Evolutionary conservation across 2,888 invertebrate genomes (phyloP), one percentile per base, ranked within the genome.

Genomic region (Ennomos quercinarius): DNA sequence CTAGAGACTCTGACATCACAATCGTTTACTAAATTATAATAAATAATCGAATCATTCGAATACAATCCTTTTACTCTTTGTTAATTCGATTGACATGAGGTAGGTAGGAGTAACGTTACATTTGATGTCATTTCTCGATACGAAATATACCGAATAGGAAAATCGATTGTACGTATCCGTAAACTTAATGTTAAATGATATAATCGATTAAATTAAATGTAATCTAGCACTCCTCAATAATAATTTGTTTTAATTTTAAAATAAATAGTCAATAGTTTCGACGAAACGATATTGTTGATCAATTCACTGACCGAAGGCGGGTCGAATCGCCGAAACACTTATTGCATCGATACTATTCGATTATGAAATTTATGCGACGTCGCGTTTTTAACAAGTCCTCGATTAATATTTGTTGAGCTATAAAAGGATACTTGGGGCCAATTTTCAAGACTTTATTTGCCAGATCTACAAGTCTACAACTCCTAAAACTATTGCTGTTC

Each of bases 231-330:
- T 27, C 27, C 27, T 17, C 17, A 17, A 27, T 5, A 27, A 27
- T 27, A 3, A 27, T 27, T 27, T 6, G 27, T 4, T 27, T 27
- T 27, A 6, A 6, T 6, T 6, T 6, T 27, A 27, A 17, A 27
- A 27, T 27, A 27, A 27, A 27, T 27, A 27, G 5, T 6, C 5
- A 17, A 5, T 27, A 11, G 35, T 42, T 55, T 39, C 35, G 13
- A 55, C 53, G 41, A 57, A 42, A 57, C 65, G 60, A 64, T 44
- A 17, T 55, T 57, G 53, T 65, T 62, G 67, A 65, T 63, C 67
- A 64, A 61, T 51, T 65, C 63, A 53, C 61, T 65, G 67, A 67
- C 47, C 67, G 65, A 67, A 67, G 65, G 67, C 63, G 67, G 63
- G 11, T 57, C 65, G 65, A 44, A 10, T 60, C 49, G 56, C 12